Conservation (phyloP, 1,140 invertebrate genomes). For the Campoletis sonorensis region DNA sequence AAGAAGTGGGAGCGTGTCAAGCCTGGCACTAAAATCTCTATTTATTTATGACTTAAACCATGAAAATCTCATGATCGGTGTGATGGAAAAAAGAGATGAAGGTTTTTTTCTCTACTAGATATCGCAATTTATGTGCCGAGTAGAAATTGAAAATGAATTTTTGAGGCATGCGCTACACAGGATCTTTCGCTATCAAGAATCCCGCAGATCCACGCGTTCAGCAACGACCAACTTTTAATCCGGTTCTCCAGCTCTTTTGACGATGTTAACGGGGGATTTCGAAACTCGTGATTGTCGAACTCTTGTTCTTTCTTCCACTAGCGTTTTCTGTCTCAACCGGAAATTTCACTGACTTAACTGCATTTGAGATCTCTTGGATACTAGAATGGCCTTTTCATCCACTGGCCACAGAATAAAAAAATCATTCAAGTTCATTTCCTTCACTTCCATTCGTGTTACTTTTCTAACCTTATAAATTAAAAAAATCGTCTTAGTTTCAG, state of each 20-base stretch:
- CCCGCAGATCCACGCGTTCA: constrained; percentile 8
- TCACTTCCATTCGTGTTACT: not conserved
- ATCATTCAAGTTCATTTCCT: constrained; percentile 2
- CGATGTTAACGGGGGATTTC: constrained; percentile 38
- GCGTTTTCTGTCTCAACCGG: constrained; percentile 1
- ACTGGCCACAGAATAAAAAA: constrained; percentile 26
- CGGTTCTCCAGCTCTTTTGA: constrained; percentile 9
- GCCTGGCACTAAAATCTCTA: no score
- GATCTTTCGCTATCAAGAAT: constrained; percentile 18
- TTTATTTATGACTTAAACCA: no score
- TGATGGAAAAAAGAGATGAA: no score
- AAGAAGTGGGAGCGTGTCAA: no score
- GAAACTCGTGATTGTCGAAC: constrained; percentile 36
- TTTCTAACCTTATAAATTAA: not conserved
- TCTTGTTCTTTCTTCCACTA: not conserved
- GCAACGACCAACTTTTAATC: constrained; percentile 45
- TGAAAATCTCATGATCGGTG: no score
- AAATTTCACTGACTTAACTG: not conserved
- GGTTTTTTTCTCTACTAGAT: no score
- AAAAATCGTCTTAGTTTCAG: no score
- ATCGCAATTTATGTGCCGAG: no score
- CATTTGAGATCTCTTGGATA: not conserved
- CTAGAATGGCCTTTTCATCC: not conserved
- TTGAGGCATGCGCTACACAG: no score
- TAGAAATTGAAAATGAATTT: no score